These are phyloP conservation scores for Ischnura elegans DNA, from an alignment of 2,888 invertebrate genomes.

Conservation along the genomic window DNA sequence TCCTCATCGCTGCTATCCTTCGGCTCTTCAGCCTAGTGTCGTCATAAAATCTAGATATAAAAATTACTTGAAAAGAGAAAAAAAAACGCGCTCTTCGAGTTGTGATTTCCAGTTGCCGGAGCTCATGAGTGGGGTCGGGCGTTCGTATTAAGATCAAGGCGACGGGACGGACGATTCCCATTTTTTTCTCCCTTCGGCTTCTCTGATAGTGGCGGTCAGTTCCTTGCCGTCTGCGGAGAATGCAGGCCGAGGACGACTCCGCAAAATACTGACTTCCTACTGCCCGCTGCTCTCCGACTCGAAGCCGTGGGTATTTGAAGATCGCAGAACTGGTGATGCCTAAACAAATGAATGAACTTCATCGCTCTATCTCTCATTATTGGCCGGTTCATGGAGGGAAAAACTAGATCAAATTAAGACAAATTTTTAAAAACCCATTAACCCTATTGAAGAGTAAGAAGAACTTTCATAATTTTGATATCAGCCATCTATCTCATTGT, in stretches of 20 bases:
- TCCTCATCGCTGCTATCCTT: background rate
- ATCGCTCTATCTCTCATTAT: no score
- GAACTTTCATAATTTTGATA: no score
- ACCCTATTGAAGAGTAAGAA: no score
- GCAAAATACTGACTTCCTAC: background rate
- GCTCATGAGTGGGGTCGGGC: constrained; percentile 7
- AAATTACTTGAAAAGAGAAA: background rate
- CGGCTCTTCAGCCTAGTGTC: background rate
- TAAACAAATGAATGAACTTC: no score
- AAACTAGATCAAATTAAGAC: no score
- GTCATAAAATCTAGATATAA: background rate
- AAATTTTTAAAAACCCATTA: no score
- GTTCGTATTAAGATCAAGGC: constrained; percentile 57
- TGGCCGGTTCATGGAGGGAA: no score
- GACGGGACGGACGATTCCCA: background rate
- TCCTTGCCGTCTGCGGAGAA: constrained; percentile 41
- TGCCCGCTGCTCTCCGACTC: background rate
- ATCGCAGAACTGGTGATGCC: background rate
- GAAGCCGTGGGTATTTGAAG: background rate
- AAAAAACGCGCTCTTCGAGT: background rate
- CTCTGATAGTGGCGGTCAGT: constrained; percentile 17
- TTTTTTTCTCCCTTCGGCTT: background rate
- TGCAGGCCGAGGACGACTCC: constrained; percentile 42
- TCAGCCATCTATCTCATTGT: no score
- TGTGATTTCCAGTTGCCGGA: background rate